Percentiles rank a stretch among this genome's conserved stretches.
Evolutionary conservation across 2,888 invertebrate genomes (phyloP).

Genomic region (Agrochola lota): DNA sequence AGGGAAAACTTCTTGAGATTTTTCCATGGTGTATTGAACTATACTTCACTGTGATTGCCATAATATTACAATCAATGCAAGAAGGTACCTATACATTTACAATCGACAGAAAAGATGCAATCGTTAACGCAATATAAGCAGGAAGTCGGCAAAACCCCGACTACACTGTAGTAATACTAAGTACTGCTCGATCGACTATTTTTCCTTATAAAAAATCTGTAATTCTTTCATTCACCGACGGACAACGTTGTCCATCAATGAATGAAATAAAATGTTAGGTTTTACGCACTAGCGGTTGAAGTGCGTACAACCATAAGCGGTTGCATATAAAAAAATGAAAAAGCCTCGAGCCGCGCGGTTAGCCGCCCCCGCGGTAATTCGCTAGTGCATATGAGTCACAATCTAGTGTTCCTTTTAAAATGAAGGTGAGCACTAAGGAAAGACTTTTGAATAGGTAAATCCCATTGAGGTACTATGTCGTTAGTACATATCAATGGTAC

Average conservation of each 20-base stretch:
- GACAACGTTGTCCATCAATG: no score
- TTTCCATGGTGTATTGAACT: slow-evolving; percentile 46
- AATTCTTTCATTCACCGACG: no score
- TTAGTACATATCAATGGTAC: no score
- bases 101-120: neutral
- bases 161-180: neutral
- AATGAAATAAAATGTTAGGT: no score
- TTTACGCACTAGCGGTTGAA: no score
- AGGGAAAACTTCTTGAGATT: slow-evolving; percentile 55
- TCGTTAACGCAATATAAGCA: neutral
- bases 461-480: no score
- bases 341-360: no score
- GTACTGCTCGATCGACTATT: neutral
- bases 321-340: no score
- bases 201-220: neutral
- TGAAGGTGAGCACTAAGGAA: neutral
- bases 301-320: no score
- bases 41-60: slow-evolving; percentile 1
- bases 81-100: neutral
- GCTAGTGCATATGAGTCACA: no score
- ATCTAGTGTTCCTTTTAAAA: neutral
- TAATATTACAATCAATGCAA: neutral
- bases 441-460: neutral
- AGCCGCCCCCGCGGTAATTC: no score
- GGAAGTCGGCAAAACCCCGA: neutral